Percentiles rank a stretch among this genome's conserved stretches.
phyloP scores from a whole-genome alignment of 2,888 invertebrate species.

The Ochlodes sylvanus region DNA sequence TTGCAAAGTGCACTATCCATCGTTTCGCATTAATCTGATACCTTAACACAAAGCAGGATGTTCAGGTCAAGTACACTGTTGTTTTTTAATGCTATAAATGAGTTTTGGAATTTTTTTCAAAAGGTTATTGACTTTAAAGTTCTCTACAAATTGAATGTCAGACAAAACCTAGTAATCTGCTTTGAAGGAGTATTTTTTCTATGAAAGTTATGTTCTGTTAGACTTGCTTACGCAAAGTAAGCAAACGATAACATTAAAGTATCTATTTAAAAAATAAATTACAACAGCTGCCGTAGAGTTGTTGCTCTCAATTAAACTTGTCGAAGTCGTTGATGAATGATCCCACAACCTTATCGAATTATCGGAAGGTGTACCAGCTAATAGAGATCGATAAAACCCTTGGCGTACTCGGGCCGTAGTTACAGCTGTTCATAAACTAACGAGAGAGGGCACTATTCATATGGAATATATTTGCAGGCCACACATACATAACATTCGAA shows the following conservation, averaged over 20 bases:
- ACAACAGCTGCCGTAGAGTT: constrained; percentile 39
- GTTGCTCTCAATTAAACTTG: constrained; percentile 49
- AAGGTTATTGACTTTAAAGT: too few relatives aligned
- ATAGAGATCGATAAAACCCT: constrained; percentile 29
- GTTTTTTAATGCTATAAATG: too few relatives aligned
- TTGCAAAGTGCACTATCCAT: too few relatives aligned
- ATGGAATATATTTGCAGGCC: not conserved
- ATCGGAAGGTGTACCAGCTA: constrained; percentile 32
- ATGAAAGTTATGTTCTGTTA: not conserved
- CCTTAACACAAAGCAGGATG: too few relatives aligned
- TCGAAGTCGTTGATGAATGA: constrained; percentile 46
- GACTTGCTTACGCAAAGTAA: not conserved
- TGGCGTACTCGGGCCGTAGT: not conserved
- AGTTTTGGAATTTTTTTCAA: too few relatives aligned
- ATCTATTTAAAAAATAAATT: not conserved
- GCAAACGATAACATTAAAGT: not conserved
- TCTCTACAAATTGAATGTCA: too few relatives aligned
- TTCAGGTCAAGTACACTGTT: too few relatives aligned
- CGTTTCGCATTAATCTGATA: too few relatives aligned
- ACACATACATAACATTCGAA: constrained; percentile 6
- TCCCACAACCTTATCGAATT: constrained; percentile 42
- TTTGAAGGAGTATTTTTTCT: too few relatives aligned
- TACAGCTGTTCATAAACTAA: constrained; percentile 20
- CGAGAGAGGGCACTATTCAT: not conserved
- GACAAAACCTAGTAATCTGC: too few relatives aligned